Evolutionary conservation across 1,140 invertebrate genomes (phyloP).

Genomic region (Lithobius niger): DNA sequence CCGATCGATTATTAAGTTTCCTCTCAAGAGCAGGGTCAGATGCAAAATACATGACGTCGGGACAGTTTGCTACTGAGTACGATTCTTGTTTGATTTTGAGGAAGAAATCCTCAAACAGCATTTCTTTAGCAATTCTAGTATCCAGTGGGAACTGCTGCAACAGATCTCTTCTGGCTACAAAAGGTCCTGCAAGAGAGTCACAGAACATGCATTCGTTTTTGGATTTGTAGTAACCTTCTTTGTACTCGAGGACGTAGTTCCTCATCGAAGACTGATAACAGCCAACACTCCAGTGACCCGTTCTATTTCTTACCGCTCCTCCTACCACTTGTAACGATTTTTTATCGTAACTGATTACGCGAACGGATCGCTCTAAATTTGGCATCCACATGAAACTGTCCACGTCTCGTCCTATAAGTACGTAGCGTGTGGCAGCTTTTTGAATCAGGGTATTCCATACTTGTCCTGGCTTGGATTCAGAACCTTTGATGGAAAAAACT

Average conservation of each 20-base stretch:
- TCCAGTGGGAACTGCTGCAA: conserved; percentile 13
- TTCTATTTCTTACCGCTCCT: conserved; percentile 21
- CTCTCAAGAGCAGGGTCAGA: neutral
- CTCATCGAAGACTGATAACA: conserved; percentile 23
- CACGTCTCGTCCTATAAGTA: no score
- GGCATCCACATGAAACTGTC: no score
- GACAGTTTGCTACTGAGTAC: neutral
- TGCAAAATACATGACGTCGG: conserved; percentile 9
- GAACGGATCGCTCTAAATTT: no score
- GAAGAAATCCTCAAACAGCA: conserved; percentile 13
- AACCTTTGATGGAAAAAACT: no score
- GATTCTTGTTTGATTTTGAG: conserved; percentile 18
- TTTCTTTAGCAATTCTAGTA: conserved; percentile 12
- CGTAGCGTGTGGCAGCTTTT: no score
- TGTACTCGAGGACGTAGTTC: conserved; percentile 22
- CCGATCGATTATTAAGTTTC: neutral
- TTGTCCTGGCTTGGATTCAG: no score
- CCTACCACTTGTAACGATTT: conserved; percentile 19
- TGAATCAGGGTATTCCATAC: no score
- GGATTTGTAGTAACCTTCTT: conserved; percentile 25
- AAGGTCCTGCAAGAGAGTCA: conserved; percentile 25
- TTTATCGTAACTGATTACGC: no score
- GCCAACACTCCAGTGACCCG: conserved; percentile 26
- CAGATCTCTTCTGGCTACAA: conserved; percentile 19
- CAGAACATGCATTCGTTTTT: conserved; percentile 26